phyloP scores from a whole-genome alignment of 2,888 invertebrate genomes.

The Xylocampa areola region DNA sequence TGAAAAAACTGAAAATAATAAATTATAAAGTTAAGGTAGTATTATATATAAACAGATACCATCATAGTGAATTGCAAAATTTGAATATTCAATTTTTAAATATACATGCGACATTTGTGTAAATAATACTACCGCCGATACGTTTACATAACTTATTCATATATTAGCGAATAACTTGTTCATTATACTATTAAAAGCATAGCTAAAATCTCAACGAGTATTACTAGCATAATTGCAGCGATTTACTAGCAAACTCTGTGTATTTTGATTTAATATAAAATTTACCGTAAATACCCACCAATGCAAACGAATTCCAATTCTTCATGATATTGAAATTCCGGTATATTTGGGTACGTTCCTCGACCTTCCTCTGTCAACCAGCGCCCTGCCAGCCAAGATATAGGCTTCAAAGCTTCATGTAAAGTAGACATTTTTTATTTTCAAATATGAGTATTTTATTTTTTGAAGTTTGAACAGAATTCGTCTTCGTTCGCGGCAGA shows the following conservation, averaged over 20 bases:
- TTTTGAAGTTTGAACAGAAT: background rate
- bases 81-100: too few relatives aligned
- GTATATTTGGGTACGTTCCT: slow-evolving; percentile 90
- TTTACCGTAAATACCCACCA: slow-evolving; percentile 64
- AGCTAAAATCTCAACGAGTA: too few relatives aligned
- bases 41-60: too few relatives aligned
- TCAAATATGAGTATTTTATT: background rate
- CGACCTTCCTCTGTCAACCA: slow-evolving; percentile 88
- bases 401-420: slow-evolving; percentile 87
- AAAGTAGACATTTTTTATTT: slow-evolving; percentile 44
- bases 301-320: slow-evolving; percentile 88
- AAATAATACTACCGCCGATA: too few relatives aligned
- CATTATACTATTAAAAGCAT: too few relatives aligned
- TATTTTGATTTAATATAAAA: background rate
- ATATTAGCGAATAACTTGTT: too few relatives aligned
- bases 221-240: background rate
- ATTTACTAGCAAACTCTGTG: background rate
- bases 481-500: background rate
- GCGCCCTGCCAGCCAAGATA: slow-evolving; percentile 90
- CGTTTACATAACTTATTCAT: too few relatives aligned
- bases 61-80: too few relatives aligned
- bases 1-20: too few relatives aligned
- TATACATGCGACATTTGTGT: too few relatives aligned
- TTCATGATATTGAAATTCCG: slow-evolving; percentile 89
- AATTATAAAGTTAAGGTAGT: too few relatives aligned